Base-by-base conservation (phyloP, 2,888 invertebrate species). In the Orthonevra nobilis region DNA sequence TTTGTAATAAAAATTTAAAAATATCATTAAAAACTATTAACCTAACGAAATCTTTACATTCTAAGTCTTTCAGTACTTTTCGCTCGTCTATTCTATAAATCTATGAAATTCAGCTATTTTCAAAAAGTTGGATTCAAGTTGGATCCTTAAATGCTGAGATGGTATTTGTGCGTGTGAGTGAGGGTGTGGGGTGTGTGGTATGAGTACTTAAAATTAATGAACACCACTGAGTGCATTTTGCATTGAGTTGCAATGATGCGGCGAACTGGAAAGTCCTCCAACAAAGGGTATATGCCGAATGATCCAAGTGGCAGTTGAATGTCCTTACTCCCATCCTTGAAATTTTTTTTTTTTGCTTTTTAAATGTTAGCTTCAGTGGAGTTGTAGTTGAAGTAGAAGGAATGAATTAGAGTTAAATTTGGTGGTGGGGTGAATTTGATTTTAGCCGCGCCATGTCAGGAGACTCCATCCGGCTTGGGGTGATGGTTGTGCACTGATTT, bases 381-480 rank as follows among this genome's bases (percentile, higher is more conserved):
- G 40, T 38, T 12, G 14, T 60, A 14, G 20, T 32, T n/a, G 5
- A 9, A 7, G 30, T 20, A 30, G 56, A 48, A 48, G 36, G 15
- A 38, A 50, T 38, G 20, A 7, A 48, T 66, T 34, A 15, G n/a
- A n/a, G n/a, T n/a, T n/a, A 48, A 32, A 20, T 9, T 30, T 32
- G 15, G 28, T 56, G 17, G 28, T 5, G 54, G 17, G 40, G n/a
- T n/a, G 6, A 4, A 19, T 17, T 23, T 32, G 15, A 23, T 32
- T 56, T 82, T 68, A 87, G 61, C 87, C 87, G 46, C 85, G 86
- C 87, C 87, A 87, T 60, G 87, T 85, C 68, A 86, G 74, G 14
- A 87, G 81, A 58, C 86, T 87, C 87, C 87, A 87, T 58, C 87
- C 87, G 26, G 84, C 83, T 44, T 81, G 84, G 2, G 72, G 58